Conservation (phyloP, 2,113 vertebrate species). For the Dryoscopus gambensis region DNA sequence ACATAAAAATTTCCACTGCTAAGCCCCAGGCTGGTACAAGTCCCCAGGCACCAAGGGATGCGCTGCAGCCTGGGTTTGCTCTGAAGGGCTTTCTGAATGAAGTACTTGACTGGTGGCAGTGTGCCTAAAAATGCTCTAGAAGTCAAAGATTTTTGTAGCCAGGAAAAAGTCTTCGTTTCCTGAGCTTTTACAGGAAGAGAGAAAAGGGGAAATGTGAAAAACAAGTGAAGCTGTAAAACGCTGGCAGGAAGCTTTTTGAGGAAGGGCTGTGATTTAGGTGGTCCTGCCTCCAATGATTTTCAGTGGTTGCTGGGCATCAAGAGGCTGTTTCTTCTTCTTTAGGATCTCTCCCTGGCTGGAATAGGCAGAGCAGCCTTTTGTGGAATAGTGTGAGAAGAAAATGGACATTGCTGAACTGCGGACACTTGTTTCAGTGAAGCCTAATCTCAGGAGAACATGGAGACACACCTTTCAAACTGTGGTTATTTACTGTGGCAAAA, state of each 20-base stretch:
- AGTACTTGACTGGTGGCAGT: neutral
- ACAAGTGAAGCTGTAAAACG: neutral
- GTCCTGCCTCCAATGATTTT: fast-evolving
- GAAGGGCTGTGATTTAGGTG: neutral
- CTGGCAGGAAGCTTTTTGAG: neutral
- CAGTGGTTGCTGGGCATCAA: fast-evolving
- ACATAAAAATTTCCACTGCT: neutral
- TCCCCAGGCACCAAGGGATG: neutral
- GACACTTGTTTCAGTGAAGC: neutral
- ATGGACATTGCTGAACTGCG: neutral
- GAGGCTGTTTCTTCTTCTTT: neutral
- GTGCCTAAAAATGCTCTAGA: neutral
- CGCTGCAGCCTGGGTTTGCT: fast-evolving
- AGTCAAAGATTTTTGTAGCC: neutral
- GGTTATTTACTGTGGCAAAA: neutral
- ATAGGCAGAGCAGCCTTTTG: neutral
- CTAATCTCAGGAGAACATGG: neutral
- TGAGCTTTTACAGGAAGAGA: neutral
- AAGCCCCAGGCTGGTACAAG: neutral
- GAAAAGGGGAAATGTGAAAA: neutral
- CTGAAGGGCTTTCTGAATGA: neutral
- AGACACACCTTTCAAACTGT: neutral
- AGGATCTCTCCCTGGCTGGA: neutral
- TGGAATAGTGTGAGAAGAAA: neutral
- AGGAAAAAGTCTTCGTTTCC: neutral